Evolutionary conservation across 2,113 vertebrate species (phyloP).

Genomic region (Burhinus bistriatus): DNA sequence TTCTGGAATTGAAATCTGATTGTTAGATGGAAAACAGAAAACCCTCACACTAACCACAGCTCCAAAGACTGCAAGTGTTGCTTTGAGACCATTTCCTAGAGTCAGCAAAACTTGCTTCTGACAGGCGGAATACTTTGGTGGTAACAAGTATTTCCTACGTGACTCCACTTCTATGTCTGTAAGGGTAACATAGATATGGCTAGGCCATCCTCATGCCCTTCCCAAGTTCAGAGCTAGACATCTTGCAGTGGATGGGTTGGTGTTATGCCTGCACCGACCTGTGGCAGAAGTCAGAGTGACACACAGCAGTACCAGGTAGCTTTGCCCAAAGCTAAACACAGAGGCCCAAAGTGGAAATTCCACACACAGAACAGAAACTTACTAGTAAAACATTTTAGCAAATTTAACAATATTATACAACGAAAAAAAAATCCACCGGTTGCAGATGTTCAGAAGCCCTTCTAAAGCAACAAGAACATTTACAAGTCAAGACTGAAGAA

Average conservation of each 20-base stretch:
- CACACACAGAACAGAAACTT: neutral
- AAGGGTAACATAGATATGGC: fast-evolving
- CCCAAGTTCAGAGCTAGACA: neutral
- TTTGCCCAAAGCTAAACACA: neutral
- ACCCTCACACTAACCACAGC: neutral
- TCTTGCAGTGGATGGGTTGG: fast-evolving
- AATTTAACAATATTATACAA: neutral
- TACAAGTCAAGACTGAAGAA: neutral
- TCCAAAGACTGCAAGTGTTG: neutral
- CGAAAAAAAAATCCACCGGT: neutral
- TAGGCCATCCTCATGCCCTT: neutral
- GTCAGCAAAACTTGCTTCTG: neutral
- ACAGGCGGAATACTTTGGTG: neutral
- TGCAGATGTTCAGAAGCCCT: neutral
- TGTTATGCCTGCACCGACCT: fast-evolving
- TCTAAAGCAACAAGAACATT: neutral
- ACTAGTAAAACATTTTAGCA: neutral
- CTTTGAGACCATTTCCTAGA: neutral
- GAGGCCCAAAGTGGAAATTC: neutral
- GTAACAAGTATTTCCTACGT: neutral
- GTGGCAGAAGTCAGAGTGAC: neutral
- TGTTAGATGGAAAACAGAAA: constrained; percentile 33
- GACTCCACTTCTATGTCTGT: neutral
- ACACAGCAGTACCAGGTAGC: neutral
- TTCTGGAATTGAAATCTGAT: constrained; percentile 21